Percentiles rank a stretch among this genome's conserved stretches.
These are phyloP conservation scores for Euura saliciscinereae DNA, from an alignment of 1,140 invertebrate genomes.

Conservation along the genomic window DNA sequence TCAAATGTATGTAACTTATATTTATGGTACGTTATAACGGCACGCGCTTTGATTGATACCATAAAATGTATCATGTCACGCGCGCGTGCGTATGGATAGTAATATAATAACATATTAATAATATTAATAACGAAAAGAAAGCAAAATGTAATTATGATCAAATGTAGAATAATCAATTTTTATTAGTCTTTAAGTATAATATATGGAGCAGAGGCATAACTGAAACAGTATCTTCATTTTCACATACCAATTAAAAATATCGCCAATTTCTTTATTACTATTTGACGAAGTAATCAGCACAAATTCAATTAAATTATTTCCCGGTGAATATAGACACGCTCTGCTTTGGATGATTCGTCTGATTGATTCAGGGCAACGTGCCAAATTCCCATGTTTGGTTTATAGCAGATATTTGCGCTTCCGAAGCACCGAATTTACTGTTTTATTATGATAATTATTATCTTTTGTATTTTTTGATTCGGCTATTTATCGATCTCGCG, in stretches of 20 bases:
- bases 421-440: no score
- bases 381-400: no score
- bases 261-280: neutral
- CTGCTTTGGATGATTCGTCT: no score
- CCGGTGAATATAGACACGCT: no score
- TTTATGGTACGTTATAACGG: neutral
- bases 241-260: neutral
- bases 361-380: no score
- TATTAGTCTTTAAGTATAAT: neutral
- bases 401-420: no score
- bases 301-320: no score
- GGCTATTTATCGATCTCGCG: no score
- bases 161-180: neutral
- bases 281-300: no score
- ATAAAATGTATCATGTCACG: neutral
- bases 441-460: no score
- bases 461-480: no score
- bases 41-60: neutral
- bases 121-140: neutral
- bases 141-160: conserved; percentile 7
- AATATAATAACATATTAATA: neutral
- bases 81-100: neutral
- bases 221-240: neutral
- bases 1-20: neutral
- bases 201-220: conserved; percentile 5